Conservation (phyloP, 2,113 vertebrate genomes). For the Bostrychus sinensis region DNA sequence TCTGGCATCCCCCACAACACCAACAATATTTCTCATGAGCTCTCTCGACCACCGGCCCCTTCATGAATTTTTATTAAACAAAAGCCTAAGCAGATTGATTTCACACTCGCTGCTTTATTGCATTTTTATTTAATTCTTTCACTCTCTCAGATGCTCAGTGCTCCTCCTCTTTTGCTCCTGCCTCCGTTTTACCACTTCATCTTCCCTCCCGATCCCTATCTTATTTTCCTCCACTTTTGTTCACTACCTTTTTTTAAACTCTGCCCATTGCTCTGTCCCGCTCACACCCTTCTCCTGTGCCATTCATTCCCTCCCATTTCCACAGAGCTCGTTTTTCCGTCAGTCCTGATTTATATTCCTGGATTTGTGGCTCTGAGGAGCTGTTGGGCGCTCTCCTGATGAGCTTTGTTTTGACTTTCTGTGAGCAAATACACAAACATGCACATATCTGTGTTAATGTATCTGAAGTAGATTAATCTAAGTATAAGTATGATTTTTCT, state of each 20-base stretch:
- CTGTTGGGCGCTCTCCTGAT: constrained; percentile 56
- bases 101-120: constrained; percentile 94
- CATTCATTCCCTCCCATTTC: constrained; percentile 61
- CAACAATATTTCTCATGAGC: constrained; percentile 90
- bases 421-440: neutral
- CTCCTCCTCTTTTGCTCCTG: constrained; percentile 58
- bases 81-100: constrained; percentile 99
- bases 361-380: constrained; percentile 69
- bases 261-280: constrained; percentile 26
- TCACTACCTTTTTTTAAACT: constrained; percentile 33
- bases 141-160: constrained; percentile 65
- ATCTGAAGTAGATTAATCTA: neutral
- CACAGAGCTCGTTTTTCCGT: constrained; percentile 68
- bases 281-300: constrained; percentile 32
- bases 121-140: constrained; percentile 98
- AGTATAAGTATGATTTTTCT: neutral
- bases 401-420: constrained; percentile 59
- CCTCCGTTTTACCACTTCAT: constrained; percentile 55
- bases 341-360: constrained; percentile 71
- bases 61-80: constrained; percentile 99
- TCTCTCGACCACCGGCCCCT: constrained; percentile 86
- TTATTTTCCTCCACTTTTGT: constrained; percentile 52
- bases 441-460: constrained; percentile 7
- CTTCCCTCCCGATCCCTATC: constrained; percentile 8
- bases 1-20: constrained; percentile 62